Conservation (phyloP, 2,797 vertebrate species). For the Champsocephalus gunnari region DNA sequence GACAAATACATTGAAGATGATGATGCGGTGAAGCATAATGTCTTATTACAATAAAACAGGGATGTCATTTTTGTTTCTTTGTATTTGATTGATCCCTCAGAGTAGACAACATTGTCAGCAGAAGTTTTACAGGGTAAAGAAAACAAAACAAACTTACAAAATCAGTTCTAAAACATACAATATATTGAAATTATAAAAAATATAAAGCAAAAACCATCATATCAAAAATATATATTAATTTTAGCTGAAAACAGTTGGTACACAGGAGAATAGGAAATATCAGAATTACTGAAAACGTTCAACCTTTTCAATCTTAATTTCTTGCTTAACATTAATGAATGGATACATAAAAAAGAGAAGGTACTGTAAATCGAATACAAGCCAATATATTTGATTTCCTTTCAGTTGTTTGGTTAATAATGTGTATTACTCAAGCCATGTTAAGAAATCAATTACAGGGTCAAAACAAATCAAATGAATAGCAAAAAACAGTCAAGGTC, state of each 20-base stretch:
- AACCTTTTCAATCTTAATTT: neutral
- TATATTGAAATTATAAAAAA: neutral
- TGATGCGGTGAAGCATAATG: neutral
- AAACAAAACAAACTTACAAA: neutral
- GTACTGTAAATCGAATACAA: neutral
- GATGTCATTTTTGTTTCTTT: no score
- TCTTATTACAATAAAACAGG: neutral
- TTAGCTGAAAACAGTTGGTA: neutral
- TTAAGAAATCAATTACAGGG: no score
- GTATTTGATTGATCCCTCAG: neutral
- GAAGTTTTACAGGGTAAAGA: neutral
- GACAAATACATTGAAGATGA: neutral
- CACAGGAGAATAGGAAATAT: neutral
- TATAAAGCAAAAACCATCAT: neutral
- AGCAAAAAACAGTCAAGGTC: no score
- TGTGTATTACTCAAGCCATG: no score
- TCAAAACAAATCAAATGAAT: no score
- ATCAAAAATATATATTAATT: neutral
- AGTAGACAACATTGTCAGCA: neutral
- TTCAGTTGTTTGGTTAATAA: neutral
- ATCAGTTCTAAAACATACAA: neutral
- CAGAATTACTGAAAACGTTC: neutral
- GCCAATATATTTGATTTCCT: neutral
- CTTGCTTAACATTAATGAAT: neutral
- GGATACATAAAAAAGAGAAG: neutral